Conservation (phyloP, 2,888 invertebrate genomes). For the Heliconius erato region DNA sequence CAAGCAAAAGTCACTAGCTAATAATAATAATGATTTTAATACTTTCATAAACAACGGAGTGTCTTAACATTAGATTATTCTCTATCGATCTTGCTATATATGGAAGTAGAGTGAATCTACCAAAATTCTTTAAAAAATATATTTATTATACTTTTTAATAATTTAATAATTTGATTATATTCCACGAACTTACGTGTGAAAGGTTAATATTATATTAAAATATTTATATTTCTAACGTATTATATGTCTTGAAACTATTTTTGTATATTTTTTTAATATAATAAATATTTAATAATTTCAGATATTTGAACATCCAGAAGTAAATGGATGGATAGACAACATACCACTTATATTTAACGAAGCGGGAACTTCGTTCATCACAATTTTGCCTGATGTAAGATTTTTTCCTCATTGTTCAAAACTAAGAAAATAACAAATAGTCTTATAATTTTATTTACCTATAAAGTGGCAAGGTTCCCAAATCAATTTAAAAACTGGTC, state of each 20-base stretch:
- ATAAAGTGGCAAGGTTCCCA: too few relatives aligned
- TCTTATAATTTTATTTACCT: neutral
- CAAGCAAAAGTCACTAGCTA: too few relatives aligned
- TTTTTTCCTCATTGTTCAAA: conserved; percentile 11
- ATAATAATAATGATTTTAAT: too few relatives aligned
- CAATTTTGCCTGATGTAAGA: conserved; percentile 89
- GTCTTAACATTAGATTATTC: neutral
- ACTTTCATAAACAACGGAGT: neutral
- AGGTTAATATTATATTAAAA: too few relatives aligned
- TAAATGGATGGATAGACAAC: conserved; percentile 93
- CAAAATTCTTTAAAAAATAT: neutral
- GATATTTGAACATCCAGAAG: conserved; percentile 79
- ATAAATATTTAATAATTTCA: conserved; percentile 54
- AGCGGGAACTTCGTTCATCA: conserved; percentile 88
- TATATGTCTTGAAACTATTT: neutral
- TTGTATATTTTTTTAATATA: neutral
- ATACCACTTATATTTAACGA: conserved; percentile 89
- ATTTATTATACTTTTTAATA: too few relatives aligned
- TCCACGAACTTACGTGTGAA: too few relatives aligned
- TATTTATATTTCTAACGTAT: too few relatives aligned
- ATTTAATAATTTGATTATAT: too few relatives aligned
- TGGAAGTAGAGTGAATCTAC: neutral
- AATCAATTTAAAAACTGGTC: too few relatives aligned
- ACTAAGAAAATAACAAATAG: neutral
- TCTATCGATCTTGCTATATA: neutral